Conservation (phyloP, 2,888 invertebrate species). For the Drosophila helvetica region DNA sequence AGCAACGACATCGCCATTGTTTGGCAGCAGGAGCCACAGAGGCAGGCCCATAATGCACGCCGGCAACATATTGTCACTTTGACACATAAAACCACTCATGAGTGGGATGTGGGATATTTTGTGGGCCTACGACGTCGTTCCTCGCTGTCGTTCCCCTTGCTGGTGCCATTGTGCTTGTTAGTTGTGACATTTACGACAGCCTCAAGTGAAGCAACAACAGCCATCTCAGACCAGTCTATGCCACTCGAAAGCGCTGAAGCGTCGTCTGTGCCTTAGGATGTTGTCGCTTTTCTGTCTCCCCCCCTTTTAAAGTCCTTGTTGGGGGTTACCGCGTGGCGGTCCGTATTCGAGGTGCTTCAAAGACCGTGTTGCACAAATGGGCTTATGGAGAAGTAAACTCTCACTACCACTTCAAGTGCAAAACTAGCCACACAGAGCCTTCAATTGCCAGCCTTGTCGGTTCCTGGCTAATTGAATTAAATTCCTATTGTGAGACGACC, state of each 20-base stretch:
- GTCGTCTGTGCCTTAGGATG: conserved; percentile 71
- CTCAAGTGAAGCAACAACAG: conserved; percentile 69
- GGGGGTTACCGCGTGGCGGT: conserved; percentile 48
- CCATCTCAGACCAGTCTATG: conserved; percentile 60
- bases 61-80: conserved; percentile 80
- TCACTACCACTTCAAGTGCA: background rate
- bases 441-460: background rate
- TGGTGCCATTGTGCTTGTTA: conserved; percentile 62
- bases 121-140: conserved; percentile 17
- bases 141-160: conserved; percentile 28
- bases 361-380: conserved; percentile 31
- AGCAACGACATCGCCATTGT: background rate
- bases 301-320: conserved; percentile 41
- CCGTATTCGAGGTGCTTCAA: conserved; percentile 48
- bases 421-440: background rate
- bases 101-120: conserved; percentile 53
- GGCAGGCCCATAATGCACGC: conserved; percentile 70
- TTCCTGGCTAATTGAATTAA: conserved; percentile 32
- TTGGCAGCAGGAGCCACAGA: conserved; percentile 39
- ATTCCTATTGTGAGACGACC: conserved; percentile 24
- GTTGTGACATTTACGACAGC: conserved; percentile 72
- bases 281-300: conserved; percentile 37
- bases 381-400: background rate
- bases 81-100: conserved; percentile 77
- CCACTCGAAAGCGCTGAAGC: conserved; percentile 68